Evolutionary conservation across 92 coral and sea anemone genomes (phyloP), one percentile per base, ranked within the genome.

Genomic region (Pocillopora meandrina): DNA sequence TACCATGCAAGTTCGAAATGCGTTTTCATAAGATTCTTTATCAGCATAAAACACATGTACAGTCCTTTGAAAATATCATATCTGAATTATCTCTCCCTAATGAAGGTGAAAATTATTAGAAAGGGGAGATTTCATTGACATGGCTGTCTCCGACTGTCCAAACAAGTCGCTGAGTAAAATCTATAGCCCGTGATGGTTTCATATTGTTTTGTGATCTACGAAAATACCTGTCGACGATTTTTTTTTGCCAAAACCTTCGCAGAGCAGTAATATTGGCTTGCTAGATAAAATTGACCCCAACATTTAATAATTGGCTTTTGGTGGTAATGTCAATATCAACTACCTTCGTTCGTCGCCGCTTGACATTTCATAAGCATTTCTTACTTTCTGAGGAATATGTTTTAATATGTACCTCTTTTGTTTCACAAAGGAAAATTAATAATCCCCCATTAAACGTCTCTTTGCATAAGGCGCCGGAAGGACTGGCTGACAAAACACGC

Each of bases 401-500:
- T 72, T 63, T 52, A 42, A 35, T 83, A 49, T 73, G 62, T 83
- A 61, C 73, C 33, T 21, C 23, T 65, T 70, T 61, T 42, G 61
- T 74, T 68, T 33, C 56, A 26, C 56, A 80, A 56, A 80, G 84
- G 67, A 80, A 79, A 56, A 80, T 80, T 80, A 68, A 68, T 80
- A 61, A 49, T 52, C 21, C 9, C 63, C 80, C 74, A 83, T 73
- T 83, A 73, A 83, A 83, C 56, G 73, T 62, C 49, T 75, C 74
- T 83, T 74, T 61, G 59, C 60, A 26, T 31, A 62, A 49, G 86
- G 86, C 86, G 86, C 86, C 86, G 63, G 80, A 21, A 72, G 80
- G 86, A 23, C 86, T 74, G 80, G 19, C 60, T 9, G 7, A 52
- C 21, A 81, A 79, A 65, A 73, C 23, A 59, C 62, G 34, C 55